These are phyloP conservation scores for Eretmocerus hayati DNA, from an alignment of 2,888 invertebrate genomes.

Conservation along the genomic window DNA sequence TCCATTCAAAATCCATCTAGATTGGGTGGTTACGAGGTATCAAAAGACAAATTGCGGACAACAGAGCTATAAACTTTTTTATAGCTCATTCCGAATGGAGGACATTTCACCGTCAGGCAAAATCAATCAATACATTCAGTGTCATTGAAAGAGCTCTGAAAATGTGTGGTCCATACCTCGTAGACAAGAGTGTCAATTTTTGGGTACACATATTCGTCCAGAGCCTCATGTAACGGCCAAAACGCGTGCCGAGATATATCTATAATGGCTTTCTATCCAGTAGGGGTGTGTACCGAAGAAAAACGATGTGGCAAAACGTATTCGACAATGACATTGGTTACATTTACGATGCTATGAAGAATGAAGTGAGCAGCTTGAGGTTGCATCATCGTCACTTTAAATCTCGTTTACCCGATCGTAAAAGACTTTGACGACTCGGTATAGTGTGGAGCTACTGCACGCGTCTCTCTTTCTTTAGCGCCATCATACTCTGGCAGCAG, in stretches of 20 bases:
- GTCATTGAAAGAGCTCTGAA: no score
- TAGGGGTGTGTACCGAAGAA: no score
- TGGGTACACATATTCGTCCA: no score
- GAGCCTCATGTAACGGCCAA: neutral
- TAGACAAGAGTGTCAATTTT: no score
- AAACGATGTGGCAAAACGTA: constrained; percentile 28
- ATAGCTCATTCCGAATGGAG: neutral
- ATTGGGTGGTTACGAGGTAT: no score
- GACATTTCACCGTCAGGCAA: neutral
- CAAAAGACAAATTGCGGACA: no score
- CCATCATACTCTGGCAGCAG: constrained; percentile 31
- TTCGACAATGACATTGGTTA: constrained; percentile 47
- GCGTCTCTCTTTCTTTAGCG: constrained; percentile 15
- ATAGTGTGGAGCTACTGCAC: constrained; percentile 27
- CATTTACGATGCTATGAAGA: constrained; percentile 47
- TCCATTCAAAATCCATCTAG: no score
- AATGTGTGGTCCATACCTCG: no score
- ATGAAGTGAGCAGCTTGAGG: constrained; percentile 47
- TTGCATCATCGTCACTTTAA: constrained; percentile 49
- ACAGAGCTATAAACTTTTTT: no score
- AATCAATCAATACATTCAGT: neutral
- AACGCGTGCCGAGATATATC: neutral
- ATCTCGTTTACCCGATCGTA: constrained; percentile 47
- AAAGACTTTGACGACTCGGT: constrained; percentile 47
- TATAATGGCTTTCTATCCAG: no score